A percentile compares a stretch with the other conserved stretches of the same genome.
Conservation (phyloP, 2,797 vertebrate genomes). For the Emys orbicularis region DNA sequence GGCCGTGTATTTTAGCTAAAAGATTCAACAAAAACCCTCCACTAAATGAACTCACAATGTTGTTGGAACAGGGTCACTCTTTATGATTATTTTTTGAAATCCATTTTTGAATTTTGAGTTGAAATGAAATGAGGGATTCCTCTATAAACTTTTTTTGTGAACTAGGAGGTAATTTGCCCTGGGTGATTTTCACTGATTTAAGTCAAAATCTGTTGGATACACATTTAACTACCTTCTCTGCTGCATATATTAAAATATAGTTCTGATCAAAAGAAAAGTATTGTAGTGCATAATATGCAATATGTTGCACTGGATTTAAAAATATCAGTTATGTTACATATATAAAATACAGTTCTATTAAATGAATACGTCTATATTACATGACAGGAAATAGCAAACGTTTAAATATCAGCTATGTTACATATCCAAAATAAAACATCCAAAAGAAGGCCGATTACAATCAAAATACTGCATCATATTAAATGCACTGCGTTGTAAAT, state of each 20-base stretch:
- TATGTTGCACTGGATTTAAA: background rate
- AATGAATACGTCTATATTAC: background rate
- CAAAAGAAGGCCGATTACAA: background rate
- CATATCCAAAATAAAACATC: background rate
- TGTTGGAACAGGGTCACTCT: background rate
- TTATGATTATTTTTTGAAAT: background rate
- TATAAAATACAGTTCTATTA: background rate
- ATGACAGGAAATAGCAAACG: background rate
- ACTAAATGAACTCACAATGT: background rate
- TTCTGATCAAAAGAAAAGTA: background rate
- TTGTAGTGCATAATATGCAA: background rate
- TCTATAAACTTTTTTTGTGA: background rate
- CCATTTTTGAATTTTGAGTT: background rate
- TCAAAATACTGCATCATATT: background rate
- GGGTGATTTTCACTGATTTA: background rate
- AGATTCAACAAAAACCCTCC: background rate
- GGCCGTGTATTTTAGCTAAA: background rate
- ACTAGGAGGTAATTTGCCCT: background rate
- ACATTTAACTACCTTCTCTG: background rate
- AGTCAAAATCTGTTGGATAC: background rate
- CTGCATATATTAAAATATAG: background rate
- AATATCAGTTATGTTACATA: background rate
- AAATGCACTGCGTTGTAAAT: background rate
- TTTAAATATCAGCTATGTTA: background rate
- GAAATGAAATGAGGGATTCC: background rate